Evolutionary conservation across 92 coral and sea anemone species (phyloP), one percentile per base, ranked within the genome.

Genomic region (Palythoa caribaeorum): DNA sequence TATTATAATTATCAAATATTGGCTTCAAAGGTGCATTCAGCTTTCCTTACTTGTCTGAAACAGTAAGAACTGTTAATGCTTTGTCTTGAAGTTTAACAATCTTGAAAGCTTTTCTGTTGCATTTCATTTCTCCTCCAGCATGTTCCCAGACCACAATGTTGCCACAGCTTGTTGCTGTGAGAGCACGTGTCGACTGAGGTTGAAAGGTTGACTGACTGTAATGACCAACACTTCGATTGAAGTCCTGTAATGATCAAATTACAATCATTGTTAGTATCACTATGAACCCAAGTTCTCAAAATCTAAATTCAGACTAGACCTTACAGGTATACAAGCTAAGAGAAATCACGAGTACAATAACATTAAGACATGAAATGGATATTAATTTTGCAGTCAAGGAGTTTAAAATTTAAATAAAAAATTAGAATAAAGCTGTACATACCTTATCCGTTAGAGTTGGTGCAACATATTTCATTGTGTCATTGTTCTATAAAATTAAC

Each of bases 181-280:
- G 93, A 3, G 95, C 99, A 38, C 98, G 87, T 11, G 96, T 93
- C 37, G 98, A 97, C 48, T 94, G 92, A 47, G 93, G 91, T 78
- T 97, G 99, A 77, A 97, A 97, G 28, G 94, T 90, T n/a, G 99
- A 97, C 93, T 97, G 99, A 70, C 98, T 97, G 85, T 96, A 97
- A 1, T 76, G 88, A 37, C 99, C 99, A 20, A 97, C 99, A 80
- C 98, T 94, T 11, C 96, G 93, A 87, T 97, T 97, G 80, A 97
- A 97, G 83, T 97, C 99, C 99, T 97, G 62, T 55, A 51, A 28
- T 17, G 19, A 51, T 6, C 19, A 44, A 12, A 38, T 62, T 40
- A 54, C 16, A 77, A 62, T 2, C 39, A 9, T 6, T 38, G 15
- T 11, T 79, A 28, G 28, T 28, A 28, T 28, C 28, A 28, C 28